Evolutionary conservation across 2,888 invertebrate genomes (phyloP).

Genomic region (Apotomis turbidana): DNA sequence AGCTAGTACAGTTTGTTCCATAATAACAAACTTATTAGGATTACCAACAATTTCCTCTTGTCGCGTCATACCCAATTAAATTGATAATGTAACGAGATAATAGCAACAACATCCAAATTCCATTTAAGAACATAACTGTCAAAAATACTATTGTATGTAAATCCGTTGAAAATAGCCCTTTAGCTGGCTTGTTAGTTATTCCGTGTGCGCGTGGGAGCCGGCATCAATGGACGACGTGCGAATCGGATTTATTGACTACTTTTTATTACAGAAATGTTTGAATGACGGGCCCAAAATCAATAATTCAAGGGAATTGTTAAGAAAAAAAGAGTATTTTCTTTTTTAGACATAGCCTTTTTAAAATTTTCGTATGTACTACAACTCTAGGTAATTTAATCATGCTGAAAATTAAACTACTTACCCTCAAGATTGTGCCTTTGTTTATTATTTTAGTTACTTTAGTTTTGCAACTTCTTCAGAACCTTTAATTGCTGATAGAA

Average conservation of each 20-base stretch:
- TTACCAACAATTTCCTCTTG: too few relatives aligned
- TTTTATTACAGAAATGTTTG: conserved; percentile 3
- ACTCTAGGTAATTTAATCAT: too few relatives aligned
- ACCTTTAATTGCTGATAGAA: too few relatives aligned
- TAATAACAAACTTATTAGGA: too few relatives aligned
- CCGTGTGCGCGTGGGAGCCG: conserved; percentile 20
- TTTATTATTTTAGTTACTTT: too few relatives aligned
- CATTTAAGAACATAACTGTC: conserved; percentile 24
- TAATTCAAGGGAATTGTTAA: not conserved
- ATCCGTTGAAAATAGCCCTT: conserved; percentile 16
- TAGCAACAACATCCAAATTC: conserved; percentile 18
- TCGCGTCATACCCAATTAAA: not conserved
- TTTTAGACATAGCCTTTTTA: too few relatives aligned
- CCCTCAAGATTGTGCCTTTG: too few relatives aligned
- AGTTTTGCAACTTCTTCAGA: too few relatives aligned
- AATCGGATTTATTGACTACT: conserved; percentile 2
- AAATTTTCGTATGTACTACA: too few relatives aligned
- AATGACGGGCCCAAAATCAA: not conserved
- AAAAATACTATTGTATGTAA: conserved; percentile 33
- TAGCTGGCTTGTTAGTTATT: conserved; percentile 18
- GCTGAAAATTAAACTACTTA: too few relatives aligned
- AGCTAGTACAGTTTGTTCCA: too few relatives aligned
- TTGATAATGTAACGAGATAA: conserved; percentile 22
- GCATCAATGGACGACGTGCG: conserved; percentile 15
- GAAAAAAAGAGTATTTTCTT: too few relatives aligned